phyloP scores from a whole-genome alignment of 2,113 vertebrate species.

The Spea multiplicata region DNA sequence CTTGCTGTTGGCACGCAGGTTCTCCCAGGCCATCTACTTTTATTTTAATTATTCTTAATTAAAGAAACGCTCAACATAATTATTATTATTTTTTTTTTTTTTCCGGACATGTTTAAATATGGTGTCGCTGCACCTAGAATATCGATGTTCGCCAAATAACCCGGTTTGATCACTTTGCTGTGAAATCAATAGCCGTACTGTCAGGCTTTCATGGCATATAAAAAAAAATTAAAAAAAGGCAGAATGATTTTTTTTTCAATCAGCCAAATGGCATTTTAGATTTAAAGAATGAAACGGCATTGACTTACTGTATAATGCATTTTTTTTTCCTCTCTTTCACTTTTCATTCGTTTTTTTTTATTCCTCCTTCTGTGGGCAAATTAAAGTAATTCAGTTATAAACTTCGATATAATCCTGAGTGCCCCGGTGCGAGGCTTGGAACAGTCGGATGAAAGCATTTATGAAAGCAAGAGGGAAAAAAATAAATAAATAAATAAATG shows the following conservation, averaged over 20 bases:
- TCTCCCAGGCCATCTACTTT: no score
- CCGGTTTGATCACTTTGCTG: conserved; percentile 30
- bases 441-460: background rate
- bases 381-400: conserved; percentile 25
- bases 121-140: background rate
- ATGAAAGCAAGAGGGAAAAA: background rate
- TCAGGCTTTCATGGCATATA: conserved; percentile 31
- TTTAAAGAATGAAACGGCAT: conserved; percentile 24
- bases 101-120: background rate
- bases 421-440: background rate
- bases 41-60: no score
- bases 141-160: background rate
- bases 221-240: background rate
- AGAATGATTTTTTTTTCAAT: conserved; percentile 35
- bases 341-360: background rate
- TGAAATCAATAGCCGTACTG: conserved; percentile 41
- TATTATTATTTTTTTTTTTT: conserved; percentile 1
- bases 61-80: background rate
- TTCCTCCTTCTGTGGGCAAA: background rate
- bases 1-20: no score
- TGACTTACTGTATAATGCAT: background rate
- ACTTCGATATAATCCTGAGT: conserved; percentile 1
- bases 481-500: background rate
- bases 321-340: background rate
- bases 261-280: conserved; percentile 13